Evolutionary conservation across 2,113 vertebrate species (phyloP).

Genomic region (Poeciliopsis retropinna): DNA sequence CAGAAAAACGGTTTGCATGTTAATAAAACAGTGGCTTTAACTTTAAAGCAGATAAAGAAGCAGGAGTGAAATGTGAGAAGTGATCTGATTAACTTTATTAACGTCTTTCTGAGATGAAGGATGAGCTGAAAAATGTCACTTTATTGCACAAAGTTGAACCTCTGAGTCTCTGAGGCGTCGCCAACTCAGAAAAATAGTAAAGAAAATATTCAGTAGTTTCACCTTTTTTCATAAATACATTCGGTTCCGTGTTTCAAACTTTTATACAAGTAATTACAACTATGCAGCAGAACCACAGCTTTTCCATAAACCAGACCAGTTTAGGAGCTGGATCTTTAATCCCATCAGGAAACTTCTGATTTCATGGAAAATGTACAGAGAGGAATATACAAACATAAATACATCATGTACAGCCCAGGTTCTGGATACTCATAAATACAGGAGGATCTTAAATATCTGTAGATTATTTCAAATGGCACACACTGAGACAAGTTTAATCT

Average conservation of each 20-base stretch:
- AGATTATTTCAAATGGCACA: constrained; percentile 14
- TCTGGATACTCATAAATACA: constrained; percentile 43
- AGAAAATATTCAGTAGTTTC: constrained; percentile 75
- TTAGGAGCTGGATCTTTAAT: constrained; percentile 11
- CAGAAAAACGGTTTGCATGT: too few species aligned
- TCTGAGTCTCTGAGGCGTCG: constrained; percentile 19
- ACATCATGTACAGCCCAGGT: constrained; percentile 24
- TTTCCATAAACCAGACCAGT: constrained; percentile 30
- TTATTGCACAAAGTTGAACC: constrained; percentile 69
- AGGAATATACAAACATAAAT: constrained; percentile 37
- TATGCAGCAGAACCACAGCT: neutral
- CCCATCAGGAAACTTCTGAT: constrained; percentile 4
- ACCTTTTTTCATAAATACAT: constrained; percentile 68
- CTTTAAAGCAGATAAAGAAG: neutral
- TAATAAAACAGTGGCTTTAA: neutral
- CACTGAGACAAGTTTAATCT: neutral
- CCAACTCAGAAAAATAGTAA: constrained; percentile 70
- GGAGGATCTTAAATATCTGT: constrained; percentile 24
- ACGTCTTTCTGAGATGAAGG: constrained; percentile 29
- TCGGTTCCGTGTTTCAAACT: constrained; percentile 35
- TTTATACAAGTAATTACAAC: constrained; percentile 65
- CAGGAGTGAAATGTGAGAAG: neutral
- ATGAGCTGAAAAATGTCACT: constrained; percentile 3
- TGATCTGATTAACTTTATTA: constrained; percentile 65
- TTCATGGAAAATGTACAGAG: constrained; percentile 48